Base-by-base conservation (phyloP, 1,140 invertebrate genomes). In the Diprion similis region DNA sequence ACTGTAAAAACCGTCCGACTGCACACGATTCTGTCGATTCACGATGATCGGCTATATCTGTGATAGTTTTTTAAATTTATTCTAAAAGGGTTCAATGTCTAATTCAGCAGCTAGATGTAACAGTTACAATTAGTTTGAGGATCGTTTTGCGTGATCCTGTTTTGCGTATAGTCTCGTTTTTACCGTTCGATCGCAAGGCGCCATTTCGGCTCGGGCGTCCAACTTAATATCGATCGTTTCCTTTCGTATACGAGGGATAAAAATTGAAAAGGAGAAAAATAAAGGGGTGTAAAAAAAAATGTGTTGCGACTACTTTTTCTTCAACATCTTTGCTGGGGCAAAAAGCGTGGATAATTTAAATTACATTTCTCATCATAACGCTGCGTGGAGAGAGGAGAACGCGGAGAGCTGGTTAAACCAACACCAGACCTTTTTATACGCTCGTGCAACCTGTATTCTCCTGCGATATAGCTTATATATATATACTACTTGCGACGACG, bases 331-430 rank as follows among this genome's bases (percentile, higher is more conserved):
- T 18, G 18, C 15, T 45, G 11, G 68, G 37, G 72, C 76, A 85
- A 85, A 80, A 85, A 85, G 82, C 81, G 78, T 83, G 77, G 79
- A 85, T 86, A 86, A 86, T 87, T 86, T 85, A 83, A 87, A 86
- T 86, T 86, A 85, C 79, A 79, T 83, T 85, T 83, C 81, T 82
- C 79, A 80, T 82, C 83, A 84, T 84, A 84, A 82, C 79, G 78
- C 77, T 6, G 24, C 24, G 24, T 37, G 2, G 24, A 37, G 24
- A 1, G 24, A 37, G 24, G 24, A 37, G 24, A 37, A 37, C 24
- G 24, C 6, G 6, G 77, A 70, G 71, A 79, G 78, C 73, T 79
- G 77, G 80, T 81, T 84, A 82, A 83, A 83, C 80, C 79, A 80
- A 82, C 80, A 81, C 73, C 66, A 11, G 75, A 59, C 68, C 48